These are phyloP conservation scores for Tragelaphus oryx DNA, from an alignment of 2,797 vertebrate species.

Conservation along the genomic window DNA sequence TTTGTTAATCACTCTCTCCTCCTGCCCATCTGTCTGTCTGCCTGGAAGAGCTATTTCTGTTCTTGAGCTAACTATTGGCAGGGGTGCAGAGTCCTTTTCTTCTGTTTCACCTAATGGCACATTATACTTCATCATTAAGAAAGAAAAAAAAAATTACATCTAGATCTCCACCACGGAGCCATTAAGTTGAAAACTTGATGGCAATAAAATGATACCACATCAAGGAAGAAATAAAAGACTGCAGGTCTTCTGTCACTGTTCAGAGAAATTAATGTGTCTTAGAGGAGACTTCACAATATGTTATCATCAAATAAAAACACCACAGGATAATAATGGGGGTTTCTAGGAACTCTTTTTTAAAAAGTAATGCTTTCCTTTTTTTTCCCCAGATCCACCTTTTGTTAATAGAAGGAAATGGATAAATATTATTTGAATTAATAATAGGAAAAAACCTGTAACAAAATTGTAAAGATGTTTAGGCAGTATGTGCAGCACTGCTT, in stretches of 20 bases:
- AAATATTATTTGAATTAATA: slow-evolving; percentile 9
- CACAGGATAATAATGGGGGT: background rate
- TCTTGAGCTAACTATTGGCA: slow-evolving; percentile 16
- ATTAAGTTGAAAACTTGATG: slow-evolving; percentile 39
- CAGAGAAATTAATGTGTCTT: slow-evolving; percentile 23
- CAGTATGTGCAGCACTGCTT: background rate
- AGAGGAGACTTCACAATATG: background rate
- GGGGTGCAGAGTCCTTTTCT: background rate
- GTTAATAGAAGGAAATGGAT: background rate
- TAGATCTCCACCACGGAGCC: background rate
- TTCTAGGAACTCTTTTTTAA: background rate
- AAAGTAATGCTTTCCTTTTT: background rate
- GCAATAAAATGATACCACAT: slow-evolving; percentile 19
- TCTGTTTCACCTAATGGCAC: background rate
- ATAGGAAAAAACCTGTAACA: background rate
- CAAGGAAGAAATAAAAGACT: slow-evolving; percentile 25
- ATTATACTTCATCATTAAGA: slow-evolving; percentile 31
- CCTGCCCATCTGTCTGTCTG: slow-evolving; percentile 34
- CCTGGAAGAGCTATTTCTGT: slow-evolving; percentile 15
- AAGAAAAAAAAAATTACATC: background rate
- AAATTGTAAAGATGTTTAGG: background rate
- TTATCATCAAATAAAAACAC: slow-evolving; percentile 32
- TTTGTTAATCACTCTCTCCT: slow-evolving; percentile 23
- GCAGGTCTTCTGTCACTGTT: slow-evolving; percentile 10
- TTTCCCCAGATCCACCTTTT: background rate